These are phyloP conservation scores for Micropterix aruncella DNA, from an alignment of 2,888 invertebrate species.

Conservation along the genomic window DNA sequence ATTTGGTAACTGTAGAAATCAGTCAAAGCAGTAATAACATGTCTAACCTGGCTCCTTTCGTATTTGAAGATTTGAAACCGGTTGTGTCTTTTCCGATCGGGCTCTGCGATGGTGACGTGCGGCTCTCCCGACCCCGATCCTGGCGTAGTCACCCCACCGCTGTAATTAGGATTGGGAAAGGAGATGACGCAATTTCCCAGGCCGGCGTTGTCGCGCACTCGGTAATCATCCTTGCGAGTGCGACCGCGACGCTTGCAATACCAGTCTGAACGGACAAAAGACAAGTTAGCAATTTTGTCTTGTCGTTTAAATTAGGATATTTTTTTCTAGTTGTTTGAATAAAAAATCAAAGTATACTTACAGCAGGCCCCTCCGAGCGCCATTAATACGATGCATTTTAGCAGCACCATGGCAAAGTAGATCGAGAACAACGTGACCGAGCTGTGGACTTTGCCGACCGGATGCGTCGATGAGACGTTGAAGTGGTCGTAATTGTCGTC, in stretches of 20 bases:
- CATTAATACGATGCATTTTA: slow-evolving; percentile 18
- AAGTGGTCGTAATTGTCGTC: slow-evolving; percentile 8
- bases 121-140: slow-evolving; percentile 16
- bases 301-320: slow-evolving; percentile 1
- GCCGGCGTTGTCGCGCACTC: slow-evolving; percentile 12
- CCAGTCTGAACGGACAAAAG: not conserved
- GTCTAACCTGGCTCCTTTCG: slow-evolving; percentile 66
- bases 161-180: slow-evolving; percentile 84
- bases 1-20: no score
- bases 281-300: not conserved
- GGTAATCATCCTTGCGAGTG: slow-evolving; percentile 27
- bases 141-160: slow-evolving; percentile 35
- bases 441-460: not conserved
- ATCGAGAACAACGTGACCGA: slow-evolving; percentile 2
- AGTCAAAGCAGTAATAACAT: no score
- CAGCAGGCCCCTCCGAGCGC: slow-evolving; percentile 21
- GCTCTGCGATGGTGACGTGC: slow-evolving; percentile 12
- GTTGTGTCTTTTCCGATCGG: slow-evolving; percentile 20
- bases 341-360: slow-evolving; percentile 22
- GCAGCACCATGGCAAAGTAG: slow-evolving; percentile 9
- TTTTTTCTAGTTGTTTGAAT: no score
- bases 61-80: slow-evolving; percentile 56
- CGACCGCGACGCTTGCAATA: slow-evolving; percentile 12
- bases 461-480: slow-evolving; percentile 2
- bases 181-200: slow-evolving; percentile 58